These are phyloP conservation scores for Himantopus leucocephalus DNA, from an alignment of 2,113 vertebrate species.

Conservation along the genomic window DNA sequence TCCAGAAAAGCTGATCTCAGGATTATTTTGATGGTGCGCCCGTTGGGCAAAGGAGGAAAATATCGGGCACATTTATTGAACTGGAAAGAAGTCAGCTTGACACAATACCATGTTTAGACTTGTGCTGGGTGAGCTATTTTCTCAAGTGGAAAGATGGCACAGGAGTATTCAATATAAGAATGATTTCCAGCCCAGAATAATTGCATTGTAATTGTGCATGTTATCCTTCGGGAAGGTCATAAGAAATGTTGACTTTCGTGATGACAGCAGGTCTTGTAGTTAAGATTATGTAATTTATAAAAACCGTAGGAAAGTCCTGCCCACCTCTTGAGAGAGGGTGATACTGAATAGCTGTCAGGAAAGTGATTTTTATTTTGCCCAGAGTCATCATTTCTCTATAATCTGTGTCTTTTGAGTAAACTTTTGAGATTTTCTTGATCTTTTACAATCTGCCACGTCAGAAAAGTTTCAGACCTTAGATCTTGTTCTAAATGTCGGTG, in stretches of 20 bases:
- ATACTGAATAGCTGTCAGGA: not conserved
- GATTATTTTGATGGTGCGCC: not conserved
- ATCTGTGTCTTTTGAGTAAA: not conserved
- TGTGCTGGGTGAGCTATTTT: not conserved
- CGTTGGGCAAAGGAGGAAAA: not conserved
- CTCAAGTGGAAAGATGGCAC: not conserved
- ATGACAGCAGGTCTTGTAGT: not conserved
- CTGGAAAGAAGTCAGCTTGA: not conserved
- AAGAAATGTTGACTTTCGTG: not conserved
- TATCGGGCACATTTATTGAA: not conserved
- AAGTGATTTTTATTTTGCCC: not conserved
- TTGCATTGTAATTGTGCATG: not conserved
- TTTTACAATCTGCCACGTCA: not conserved
- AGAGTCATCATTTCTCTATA: not conserved
- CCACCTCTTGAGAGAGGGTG: not conserved
- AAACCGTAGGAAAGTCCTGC: not conserved
- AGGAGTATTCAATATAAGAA: not conserved
- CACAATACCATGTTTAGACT: not conserved
- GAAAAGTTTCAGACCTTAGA: not conserved
- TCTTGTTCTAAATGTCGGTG: not conserved
- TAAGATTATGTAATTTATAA: not conserved
- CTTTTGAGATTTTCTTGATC: not conserved
- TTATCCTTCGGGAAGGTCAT: not conserved
- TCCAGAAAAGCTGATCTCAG: not conserved
- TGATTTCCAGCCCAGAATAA: not conserved